Evolutionary conservation across 2,888 invertebrate genomes (phyloP).

Genomic region (Pristionchus entomophagus): DNA sequence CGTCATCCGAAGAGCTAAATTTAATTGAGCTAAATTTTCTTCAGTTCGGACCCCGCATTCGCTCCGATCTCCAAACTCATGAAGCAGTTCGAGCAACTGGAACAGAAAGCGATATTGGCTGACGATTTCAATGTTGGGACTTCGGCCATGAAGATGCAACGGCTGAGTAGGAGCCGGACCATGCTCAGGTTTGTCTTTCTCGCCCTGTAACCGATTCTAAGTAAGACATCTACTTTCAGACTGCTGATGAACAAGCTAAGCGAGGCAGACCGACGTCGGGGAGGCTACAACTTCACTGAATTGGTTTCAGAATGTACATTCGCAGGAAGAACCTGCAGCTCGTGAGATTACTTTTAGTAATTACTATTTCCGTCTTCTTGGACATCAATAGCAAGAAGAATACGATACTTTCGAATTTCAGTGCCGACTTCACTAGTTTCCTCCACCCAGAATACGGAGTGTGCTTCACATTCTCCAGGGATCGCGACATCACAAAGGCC

Average conservation of each 20-base stretch:
- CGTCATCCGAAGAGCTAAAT: not conserved
- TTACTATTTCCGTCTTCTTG: not conserved
- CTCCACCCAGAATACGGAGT: slow-evolving; percentile 36
- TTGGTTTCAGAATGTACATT: slow-evolving; percentile 13
- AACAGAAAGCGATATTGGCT: not conserved
- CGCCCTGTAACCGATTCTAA: no score
- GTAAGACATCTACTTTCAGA: not conserved
- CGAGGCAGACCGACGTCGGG: not conserved
- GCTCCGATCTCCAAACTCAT: not conserved
- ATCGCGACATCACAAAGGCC: not conserved
- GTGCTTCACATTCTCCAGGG: not conserved
- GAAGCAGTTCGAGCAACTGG: not conserved
- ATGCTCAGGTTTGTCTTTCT: not conserved
- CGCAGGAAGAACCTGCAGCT: slow-evolving; percentile 10
- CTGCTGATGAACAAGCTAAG: not conserved
- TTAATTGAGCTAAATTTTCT: not conserved
- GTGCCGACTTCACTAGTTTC: slow-evolving; percentile 23
- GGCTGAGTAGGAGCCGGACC: not conserved
- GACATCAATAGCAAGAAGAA: not conserved
- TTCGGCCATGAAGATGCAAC: not conserved
- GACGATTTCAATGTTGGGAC: not conserved
- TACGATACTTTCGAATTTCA: not conserved
- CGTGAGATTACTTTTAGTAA: not conserved
- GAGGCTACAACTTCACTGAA: slow-evolving; percentile 10
- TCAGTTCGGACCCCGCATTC: not conserved